Base-by-base conservation (phyloP, 2,113 vertebrate genomes). In the Chitala chitala region DNA sequence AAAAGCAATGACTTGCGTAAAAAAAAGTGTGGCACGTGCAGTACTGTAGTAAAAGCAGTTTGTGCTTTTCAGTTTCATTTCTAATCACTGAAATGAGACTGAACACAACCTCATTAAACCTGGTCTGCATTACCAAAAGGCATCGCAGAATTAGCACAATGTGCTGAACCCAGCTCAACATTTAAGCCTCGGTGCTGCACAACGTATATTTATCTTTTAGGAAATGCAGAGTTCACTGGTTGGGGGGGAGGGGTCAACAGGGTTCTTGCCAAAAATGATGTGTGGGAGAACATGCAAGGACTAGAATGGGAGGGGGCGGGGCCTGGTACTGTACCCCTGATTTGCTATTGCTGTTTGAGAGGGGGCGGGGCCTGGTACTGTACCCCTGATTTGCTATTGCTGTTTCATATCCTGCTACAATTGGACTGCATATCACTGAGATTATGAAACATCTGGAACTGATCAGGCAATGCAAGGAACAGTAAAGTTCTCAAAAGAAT, bases 331-430 rank as follows among this genome's bases (percentile, higher is more conserved):
- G 55, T 29, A 13, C 26, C 44, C 31, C n/a, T 24, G 53, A 48
- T 50, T 64, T 46, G 36, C 40, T 48, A 20, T 68, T 42, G 48
- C 33, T 71, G 69, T 69, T 53, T 75, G 36, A 50, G 20, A 33
- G 17, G 7, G 0, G 1, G 24, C 12, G 12, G 7, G 8, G 38
- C 22, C 15, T 50, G 1, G 15, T 10, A 26, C 44, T 54, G 55
- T 29, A 13, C 26, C 44, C 31, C 20, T 15, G 36, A 29, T 78
- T 76, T 81, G 78, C 81, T 77, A 38, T 77, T 80, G 81, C 84
- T 83, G 78, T 77, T 83, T 80, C 73, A 66, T 53, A 56, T 77
- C 76, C 78, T 78, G 77, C 78, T 71, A 66, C 69, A 73, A 54
- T 29, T 51, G 53, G 58, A 65, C 64, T 58, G 70, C 42, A 44